Base-by-base conservation (phyloP, 2,113 vertebrate genomes). In the Chaetodon trifascialis region DNA sequence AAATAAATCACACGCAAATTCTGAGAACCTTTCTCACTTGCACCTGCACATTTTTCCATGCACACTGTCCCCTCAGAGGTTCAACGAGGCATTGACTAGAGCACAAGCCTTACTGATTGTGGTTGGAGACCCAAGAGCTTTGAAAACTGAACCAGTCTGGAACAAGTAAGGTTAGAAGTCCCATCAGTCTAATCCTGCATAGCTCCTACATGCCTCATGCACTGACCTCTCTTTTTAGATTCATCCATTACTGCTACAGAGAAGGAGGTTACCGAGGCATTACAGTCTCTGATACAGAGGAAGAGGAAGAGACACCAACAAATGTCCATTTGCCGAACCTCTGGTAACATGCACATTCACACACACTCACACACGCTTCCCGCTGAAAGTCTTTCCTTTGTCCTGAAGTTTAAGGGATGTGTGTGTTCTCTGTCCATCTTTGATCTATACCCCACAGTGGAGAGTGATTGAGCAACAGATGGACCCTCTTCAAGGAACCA, bases 21-120 rank as follows among this genome's bases (percentile, higher is more conserved):
- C 36, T 75, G 21, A 9, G n/a, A 34, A 36, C 40, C 25, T 67
- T 23, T 23, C 38, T 44, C 11, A n/a, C n/a, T n/a, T n/a, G n/a
- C n/a, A n/a, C n/a, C n/a, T n/a, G n/a, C n/a, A 62, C 1, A 12
- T 52, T 16, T 46, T 23, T 46, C 21, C 7, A 4, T 34, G 11
- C 46, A 75, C 55, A 21, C 54, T 55, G 10, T 71, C 16, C 74
- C n/a, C 44, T 46, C 92, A 97, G 97, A 96, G 97, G 82, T 93
- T 98, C 87, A 99, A 97, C 0, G 97, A 97, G 79, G 96, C 96
- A 25, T 83, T 97, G 86, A 97, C 96, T 21, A 92, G 97, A 86
- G 96, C 97, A 86, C 96, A 95, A 85, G 93, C 96, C n/a, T 86
- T 98, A 74, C 86, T 98, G 77, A 96, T 98, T 0, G 85, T 98